Conservation (phyloP, 2,113 vertebrate species). For the Vombatus ursinus region DNA sequence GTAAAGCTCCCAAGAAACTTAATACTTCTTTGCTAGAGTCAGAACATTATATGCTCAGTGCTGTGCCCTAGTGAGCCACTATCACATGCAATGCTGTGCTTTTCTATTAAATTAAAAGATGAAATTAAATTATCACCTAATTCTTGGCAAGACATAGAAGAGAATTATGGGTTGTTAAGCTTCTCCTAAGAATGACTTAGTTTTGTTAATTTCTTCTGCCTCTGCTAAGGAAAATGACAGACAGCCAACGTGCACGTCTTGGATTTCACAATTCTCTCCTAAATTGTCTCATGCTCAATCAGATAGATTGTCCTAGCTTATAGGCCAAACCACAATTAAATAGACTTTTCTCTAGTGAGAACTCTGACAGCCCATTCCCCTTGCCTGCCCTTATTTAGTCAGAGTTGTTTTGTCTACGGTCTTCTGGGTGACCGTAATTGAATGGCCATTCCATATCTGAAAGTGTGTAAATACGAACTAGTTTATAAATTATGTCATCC, state of each 20-base stretch:
- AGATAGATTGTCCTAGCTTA: constrained; percentile 12
- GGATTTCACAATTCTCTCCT: background rate
- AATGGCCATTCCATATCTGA: background rate
- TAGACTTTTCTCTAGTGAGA: constrained; percentile 29
- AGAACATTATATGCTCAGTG: rapidly evolving
- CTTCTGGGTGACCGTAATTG: background rate
- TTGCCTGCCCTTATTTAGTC: background rate
- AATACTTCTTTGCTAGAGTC: background rate
- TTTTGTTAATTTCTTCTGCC: constrained; percentile 36
- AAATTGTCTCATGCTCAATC: constrained; percentile 1
- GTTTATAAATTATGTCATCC: background rate
- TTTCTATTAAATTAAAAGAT: constrained; percentile 39
- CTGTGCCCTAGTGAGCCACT: background rate
- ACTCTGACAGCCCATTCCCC: background rate
- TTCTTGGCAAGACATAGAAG: constrained; percentile 40
- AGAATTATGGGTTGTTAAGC: constrained; percentile 33
- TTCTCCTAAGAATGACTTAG: constrained; percentile 22
- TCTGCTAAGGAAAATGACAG: constrained; percentile 42
- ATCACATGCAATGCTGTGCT: constrained; percentile 22
- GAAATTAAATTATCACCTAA: constrained; percentile 56
- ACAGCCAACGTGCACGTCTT: background rate
- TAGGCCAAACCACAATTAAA: background rate
- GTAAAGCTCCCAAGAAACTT: background rate
- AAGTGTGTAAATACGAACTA: background rate
- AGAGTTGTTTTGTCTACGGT: background rate